Base-by-base conservation (phyloP, 2,797 vertebrate genomes). In the Sebastiscus albofasciatus region DNA sequence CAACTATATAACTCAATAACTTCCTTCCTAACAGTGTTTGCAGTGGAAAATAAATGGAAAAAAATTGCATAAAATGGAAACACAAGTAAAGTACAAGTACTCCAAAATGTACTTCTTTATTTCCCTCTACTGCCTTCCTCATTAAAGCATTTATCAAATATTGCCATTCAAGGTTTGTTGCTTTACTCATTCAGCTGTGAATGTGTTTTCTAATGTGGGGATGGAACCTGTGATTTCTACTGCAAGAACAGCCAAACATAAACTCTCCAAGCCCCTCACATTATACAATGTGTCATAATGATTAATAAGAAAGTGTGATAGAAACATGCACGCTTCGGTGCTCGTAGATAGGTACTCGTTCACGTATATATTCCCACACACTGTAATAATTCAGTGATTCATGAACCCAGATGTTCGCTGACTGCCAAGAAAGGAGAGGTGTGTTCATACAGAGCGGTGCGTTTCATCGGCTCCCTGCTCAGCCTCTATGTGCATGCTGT, bases 381-480 rank as follows among this genome's bases (percentile, higher is more conserved):
- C 46, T 27, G 78, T 39, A 80, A 80, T 88, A 27, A 89, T 75
- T 67, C 79, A 73, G 80, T 81, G 83, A 87, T 76, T 81, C 80
- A 83, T 66, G 73, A 78, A 71, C 42, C 75, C 60, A 75, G 68
- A 71, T 83, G 88, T 81, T 79, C 61, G 55, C 67, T 18, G 73
- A 61, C 83, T 88, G 77, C 69, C 71, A 75, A 36, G 74, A 86
- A 67, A 77, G 11, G 31, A 75, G 76, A 83, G 58, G 67, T 65
- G 86, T 31, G 75, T 65, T 85, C 71, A 20, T 10, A 80, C 27
- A 27, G 64, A 77, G 68, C 26, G 13, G 26, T 1, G 67, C 31
- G 68, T 81, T 84, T 84, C 73, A 79, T 90, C 80, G 81, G 77
- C 70, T 70, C 62, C 58, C 22, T 36, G 11, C 72, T 61, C 70